Base-by-base conservation (phyloP, 2,113 vertebrate genomes). In the Camelus bactrianus region DNA sequence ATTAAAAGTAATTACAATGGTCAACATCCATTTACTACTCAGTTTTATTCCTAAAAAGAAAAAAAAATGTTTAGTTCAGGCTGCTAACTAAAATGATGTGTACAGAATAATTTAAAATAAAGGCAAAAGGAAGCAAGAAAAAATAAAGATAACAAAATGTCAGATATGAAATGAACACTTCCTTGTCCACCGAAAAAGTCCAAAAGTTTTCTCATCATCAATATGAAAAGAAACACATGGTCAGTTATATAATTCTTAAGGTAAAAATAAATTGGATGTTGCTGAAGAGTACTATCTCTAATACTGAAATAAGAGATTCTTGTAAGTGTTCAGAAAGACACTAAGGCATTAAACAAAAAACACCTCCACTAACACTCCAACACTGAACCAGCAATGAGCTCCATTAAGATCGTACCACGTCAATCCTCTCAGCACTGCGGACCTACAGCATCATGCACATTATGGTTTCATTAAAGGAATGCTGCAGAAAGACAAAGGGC, bases 1-100 rank as follows among this genome's bases (percentile, higher is more conserved):
- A 54, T 84, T 48, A 62, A 50, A 91, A 86, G 84, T 92, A 5
- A 86, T 56, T 35, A 90, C 52, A 83, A 94, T n/a, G 17, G n/a
- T 73, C 58, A 89, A 89, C 14, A 79, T 58, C 16, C 50, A 87
- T 52, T 92, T 70, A 91, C 16, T 35, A 46, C 2, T 8, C 48
- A n/a, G 46, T 81, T 72, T 90, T 91, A 98, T 48, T 65, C 35
- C 48, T 90, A 86, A 85, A 80, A 83, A 84, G 16, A 30, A 81
- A 60, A 81, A 32, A 32, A 81, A 82, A 52, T 56, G 22, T 64
- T 89, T 97, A 91, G 62, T 54, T 10, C 20, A 87, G 48, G 62
- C 5, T 80, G 8, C 11, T 91, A 91, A 76, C 24, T 46, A 88
- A 96, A 94, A 91, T 46, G 32, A 50, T 58, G 15, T 38, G 46